Base-by-base conservation (phyloP, 2,888 invertebrate genomes). In the Drosophila macrospina region DNA sequence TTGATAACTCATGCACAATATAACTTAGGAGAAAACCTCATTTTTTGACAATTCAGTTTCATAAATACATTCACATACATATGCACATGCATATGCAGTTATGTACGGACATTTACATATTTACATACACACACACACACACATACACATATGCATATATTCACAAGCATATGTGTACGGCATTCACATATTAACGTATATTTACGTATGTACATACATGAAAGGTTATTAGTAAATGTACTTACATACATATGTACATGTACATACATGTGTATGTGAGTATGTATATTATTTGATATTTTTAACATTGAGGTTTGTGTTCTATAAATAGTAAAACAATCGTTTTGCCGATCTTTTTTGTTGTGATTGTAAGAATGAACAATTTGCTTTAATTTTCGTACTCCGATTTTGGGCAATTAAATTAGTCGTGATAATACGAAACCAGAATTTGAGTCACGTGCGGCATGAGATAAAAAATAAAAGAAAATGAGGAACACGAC, bases 361-460 rank as follows among this genome's bases (percentile, higher is more conserved):
- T 44, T 42, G 5, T 24, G 5, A 5, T 15, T 37, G 4, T 37
- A 15, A 10, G 15, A 37, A 8, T 15, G 13, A 10, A 45, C 0
- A 30, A 11, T 30, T 30, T 6, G 28, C 16, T 30, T 28, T 4
- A 30, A 45, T 16, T 16, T 44, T 7, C 8, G 2, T 28, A 28
- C 28, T 28, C 28, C 8, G 6, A 28, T 7, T 26, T 16, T 15
- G 6, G 8, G 1, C 8, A 44, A 26, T 26, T 45, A 2, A 3
- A 15, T 28, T 15, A 15, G 28, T 15, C 28, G 39, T 39, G 1
- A 39, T n/a, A 5, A n/a, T n/a, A 41, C 5, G 26, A 8, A 30
- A 45, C 51, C 32, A 32, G 32, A 55, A 56, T 48, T 64, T 44
- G 30, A 26, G 24, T 16, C 36, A 66, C 66, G 48, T 48, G 55